A percentile compares a stretch with the other conserved stretches of the same genome.
phyloP scores from a whole-genome alignment of 2,888 invertebrate species.

The Salpingus planirostris region DNA sequence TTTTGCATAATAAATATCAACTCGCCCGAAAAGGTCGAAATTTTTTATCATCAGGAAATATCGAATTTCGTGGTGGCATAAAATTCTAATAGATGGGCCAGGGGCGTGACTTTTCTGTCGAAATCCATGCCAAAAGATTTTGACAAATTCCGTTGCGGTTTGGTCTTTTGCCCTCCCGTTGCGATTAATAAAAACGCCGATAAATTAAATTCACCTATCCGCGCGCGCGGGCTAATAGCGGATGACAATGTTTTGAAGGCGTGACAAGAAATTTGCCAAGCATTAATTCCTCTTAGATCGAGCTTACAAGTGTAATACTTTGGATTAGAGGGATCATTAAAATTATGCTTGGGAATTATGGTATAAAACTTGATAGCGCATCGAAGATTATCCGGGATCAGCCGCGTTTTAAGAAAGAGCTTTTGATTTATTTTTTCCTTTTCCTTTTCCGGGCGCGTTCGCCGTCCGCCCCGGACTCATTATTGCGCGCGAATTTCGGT shows the following conservation, averaged over 20 bases:
- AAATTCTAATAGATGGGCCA: too few relatives aligned
- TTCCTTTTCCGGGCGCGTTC: conserved; percentile 2
- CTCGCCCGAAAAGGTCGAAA: too few relatives aligned
- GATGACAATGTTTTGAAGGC: conserved; percentile 32
- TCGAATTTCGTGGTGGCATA: too few relatives aligned
- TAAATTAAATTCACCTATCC: conserved; percentile 19
- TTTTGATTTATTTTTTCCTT: conserved; percentile 28
- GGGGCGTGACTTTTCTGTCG: too few relatives aligned
- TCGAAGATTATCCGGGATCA: conserved; percentile 43
- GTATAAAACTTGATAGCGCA: conserved; percentile 45
- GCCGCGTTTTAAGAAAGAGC: conserved; percentile 36
- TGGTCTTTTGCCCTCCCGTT: too few relatives aligned
- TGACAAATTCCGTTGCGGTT: too few relatives aligned
- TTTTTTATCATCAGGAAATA: too few relatives aligned
- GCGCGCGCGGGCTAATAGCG: conserved; percentile 19
- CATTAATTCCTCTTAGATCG: conserved; percentile 42
- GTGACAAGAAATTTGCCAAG: conserved; percentile 38
- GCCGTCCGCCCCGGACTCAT: too few relatives aligned
- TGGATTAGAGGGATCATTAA: conserved; percentile 43
- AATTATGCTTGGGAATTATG: conserved; percentile 44
- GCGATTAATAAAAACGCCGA: too few relatives aligned
- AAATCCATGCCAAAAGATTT: too few relatives aligned
- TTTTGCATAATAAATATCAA: too few relatives aligned
- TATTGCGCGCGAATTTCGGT: too few relatives aligned
- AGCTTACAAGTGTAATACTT: conserved; percentile 42